Evolutionary conservation across 2,113 vertebrate species (phyloP), one percentile per base, ranked within the genome.

Genomic region (Lates calcarifer): DNA sequence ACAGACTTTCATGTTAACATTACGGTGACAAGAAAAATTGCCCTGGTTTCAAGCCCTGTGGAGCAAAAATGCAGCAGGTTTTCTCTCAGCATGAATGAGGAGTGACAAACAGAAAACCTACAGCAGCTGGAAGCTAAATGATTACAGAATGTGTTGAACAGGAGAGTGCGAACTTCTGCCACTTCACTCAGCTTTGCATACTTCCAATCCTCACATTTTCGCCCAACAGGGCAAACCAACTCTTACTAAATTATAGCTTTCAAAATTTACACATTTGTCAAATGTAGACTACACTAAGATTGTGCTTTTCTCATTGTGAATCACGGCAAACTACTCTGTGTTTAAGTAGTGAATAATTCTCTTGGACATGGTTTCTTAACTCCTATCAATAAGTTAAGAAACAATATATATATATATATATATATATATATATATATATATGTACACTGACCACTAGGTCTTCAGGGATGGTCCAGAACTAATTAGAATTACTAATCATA

Each of bases 1-100:
- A 75, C 22, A 77, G 28, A 64, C 37, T 51, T 72, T 84, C 26
- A 8, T 53, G 79, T 77, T 77, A 49, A 77, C 37, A 78, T 79
- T 55, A 83, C 8, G 29, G 55, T 68, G 57, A 74, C 53, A 57
- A 41, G 15, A 29, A 77, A 82, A 66, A 57, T 47, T 41, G 26
- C 29, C 49, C 22, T 5, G 58, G 39, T 56, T 81, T 65, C 5
- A 72, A 78, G 39, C 43, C 8, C 12, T 20, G n/a, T 53, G 68
- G 20, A 65, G 70, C 14, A 62, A 67, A 67, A 82, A 68, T 41
- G 33, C 20, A 45, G 20, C 41, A 2, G 49, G 45, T 17, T 69
- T 70, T 77, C 39, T 66, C 31, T 57, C 72, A 61, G 56, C 61
- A 41, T 28, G 77, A 62, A 56, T 10, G 24, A 8, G 15, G 31